Evolutionary conservation across 2,113 vertebrate species (phyloP).

Genomic region (Apodemus speciosus): DNA sequence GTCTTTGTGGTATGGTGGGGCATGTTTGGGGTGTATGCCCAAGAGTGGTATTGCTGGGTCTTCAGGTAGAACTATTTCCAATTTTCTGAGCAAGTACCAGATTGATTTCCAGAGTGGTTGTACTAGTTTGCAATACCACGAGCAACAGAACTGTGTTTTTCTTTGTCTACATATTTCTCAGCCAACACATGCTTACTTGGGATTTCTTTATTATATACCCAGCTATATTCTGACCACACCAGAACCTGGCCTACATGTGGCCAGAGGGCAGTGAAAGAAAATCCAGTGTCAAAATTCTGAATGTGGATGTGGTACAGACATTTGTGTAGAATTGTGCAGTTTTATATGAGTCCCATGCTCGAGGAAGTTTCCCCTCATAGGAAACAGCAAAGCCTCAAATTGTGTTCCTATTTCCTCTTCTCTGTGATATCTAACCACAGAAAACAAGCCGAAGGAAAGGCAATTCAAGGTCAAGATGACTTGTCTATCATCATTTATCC

Average conservation of each 20-base stretch:
- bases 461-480: not conserved
- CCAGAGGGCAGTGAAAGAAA: not conserved
- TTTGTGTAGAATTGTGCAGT: not conserved
- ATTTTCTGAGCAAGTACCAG: too few relatives aligned
- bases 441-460: not conserved
- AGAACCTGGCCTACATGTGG: not conserved
- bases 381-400: not conserved
- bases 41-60: too few relatives aligned
- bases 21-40: too few relatives aligned
- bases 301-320: fast-evolving
- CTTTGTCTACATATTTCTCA: too few relatives aligned
- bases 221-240: not conserved
- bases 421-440: not conserved
- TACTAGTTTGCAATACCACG: too few relatives aligned
- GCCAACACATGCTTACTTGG: not conserved
- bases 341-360: not conserved
- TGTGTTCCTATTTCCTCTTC: not conserved
- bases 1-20: too few relatives aligned
- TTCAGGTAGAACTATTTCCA: too few relatives aligned
- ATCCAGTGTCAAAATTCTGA: not conserved
- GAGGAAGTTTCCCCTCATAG: not conserved
- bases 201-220: not conserved
- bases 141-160: too few relatives aligned
- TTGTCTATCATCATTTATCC: not conserved
- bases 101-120: too few relatives aligned